phyloP scores from a whole-genome alignment of 2,888 invertebrate species.

The Netelia fuscicornis region DNA sequence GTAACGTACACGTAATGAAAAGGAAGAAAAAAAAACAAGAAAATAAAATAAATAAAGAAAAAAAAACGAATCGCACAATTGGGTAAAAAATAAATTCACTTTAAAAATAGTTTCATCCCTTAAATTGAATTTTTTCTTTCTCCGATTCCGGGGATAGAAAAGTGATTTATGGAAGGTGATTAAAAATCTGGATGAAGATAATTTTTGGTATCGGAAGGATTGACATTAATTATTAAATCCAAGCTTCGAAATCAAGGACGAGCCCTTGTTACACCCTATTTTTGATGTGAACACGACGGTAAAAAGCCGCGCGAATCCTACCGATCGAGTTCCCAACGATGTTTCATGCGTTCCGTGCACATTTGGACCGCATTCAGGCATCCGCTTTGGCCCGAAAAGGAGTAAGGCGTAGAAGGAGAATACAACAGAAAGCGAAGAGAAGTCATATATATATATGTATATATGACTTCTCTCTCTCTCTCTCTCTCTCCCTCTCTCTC shows the following conservation, averaged over 20 bases:
- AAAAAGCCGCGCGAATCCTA: background rate
- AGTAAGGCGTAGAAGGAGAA: constrained; percentile 73
- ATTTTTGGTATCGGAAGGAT: too few relatives aligned
- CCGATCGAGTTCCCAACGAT: constrained; percentile 40
- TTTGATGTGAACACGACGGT: background rate
- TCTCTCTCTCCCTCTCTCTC: too few relatives aligned
- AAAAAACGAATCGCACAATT: background rate
- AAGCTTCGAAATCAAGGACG: too few relatives aligned
- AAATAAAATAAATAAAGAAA: background rate
- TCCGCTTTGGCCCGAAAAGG: constrained; percentile 77
- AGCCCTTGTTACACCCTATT: too few relatives aligned
- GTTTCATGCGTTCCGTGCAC: constrained; percentile 80
- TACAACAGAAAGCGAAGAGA: constrained; percentile 18
- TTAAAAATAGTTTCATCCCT: too few relatives aligned
- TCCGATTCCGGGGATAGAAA: too few relatives aligned
- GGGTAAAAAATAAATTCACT: background rate
- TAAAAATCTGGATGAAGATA: too few relatives aligned
- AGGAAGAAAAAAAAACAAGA: background rate
- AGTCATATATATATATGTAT: background rate
- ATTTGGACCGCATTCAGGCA: constrained; percentile 79
- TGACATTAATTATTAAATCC: too few relatives aligned
- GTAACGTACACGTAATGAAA: background rate
- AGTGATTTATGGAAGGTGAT: too few relatives aligned
- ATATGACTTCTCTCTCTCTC: background rate
- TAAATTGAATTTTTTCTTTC: too few relatives aligned